Evolutionary conservation across 2,888 invertebrate genomes (phyloP), one percentile per base, ranked within the genome.

Genomic region (Sipunculus nudus): DNA sequence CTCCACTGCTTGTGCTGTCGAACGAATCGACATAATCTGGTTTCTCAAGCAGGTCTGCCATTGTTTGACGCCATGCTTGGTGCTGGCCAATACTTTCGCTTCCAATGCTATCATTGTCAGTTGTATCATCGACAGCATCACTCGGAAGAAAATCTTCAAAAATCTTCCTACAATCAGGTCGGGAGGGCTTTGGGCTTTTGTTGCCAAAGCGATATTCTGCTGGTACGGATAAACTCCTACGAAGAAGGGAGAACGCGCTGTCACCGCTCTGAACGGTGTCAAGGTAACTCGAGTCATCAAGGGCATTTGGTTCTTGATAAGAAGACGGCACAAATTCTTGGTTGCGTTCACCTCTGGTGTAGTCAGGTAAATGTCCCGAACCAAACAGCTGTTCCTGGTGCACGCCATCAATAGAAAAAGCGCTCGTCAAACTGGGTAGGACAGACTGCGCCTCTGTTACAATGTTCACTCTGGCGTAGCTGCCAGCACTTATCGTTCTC

Each of bases 21-120:
- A 70, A 35, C 13, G 71, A 65, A 23, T 71, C 67, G 6, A 63
- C 57, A 45, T 65, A 65, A 41, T 68, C 68, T 8, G 72, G 70
- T 4, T 62, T 61, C 47, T 72, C 72, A 3, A 66, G 52, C 13
- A 72, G 54, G 39, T 70, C 72, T 10, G 61, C 67, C 72, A 72
- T 70, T 10, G 67, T 69, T 53, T 63, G 61, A n/a, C 59, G 49
- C 59, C 60, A 68, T 45, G 25, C 25, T 13, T 43, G 19, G 23
- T 43, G 56, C 43, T 50, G 19, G 13, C 35, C 55, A 19, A 35
- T 50, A n/a, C 23, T 16, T n/a, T 38, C 38, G 3, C 1, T 28
- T 6, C 5, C 23, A 4, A 28, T 28, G n/a, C 23, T 8, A 32
- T 35, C 13, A 3, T 45, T 10, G 3, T 16, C 56, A 1, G 47